Evolutionary conservation across 2,888 invertebrate genomes (phyloP).

Genomic region (Troides aeacus): DNA sequence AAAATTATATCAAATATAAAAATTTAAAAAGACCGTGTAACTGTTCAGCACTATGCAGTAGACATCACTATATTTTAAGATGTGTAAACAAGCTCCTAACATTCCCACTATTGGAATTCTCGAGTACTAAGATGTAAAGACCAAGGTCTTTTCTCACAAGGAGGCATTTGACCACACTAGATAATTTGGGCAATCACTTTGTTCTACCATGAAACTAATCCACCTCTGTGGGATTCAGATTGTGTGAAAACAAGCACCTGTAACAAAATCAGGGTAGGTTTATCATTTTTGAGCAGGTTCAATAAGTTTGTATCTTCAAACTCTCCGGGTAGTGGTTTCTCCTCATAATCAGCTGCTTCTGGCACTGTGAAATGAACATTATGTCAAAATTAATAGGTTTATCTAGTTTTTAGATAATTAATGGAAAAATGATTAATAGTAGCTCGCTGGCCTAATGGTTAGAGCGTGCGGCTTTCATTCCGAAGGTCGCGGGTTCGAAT

Average conservation of each 20-base stretch:
- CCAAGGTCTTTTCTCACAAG: no score
- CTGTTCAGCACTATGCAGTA: no score
- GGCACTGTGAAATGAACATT: slow-evolving; percentile 36
- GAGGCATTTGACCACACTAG: neutral
- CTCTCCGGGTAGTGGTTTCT: slow-evolving; percentile 44
- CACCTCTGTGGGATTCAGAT: neutral
- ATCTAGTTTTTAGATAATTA: no score
- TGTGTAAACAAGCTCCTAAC: no score
- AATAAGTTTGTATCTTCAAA: slow-evolving; percentile 61
- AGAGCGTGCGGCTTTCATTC: no score
- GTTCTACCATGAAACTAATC: neutral
- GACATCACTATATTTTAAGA: no score
- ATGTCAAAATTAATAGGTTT: neutral
- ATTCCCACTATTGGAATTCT: no score
- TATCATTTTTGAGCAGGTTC: slow-evolving; percentile 55
- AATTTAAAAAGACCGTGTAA: neutral
- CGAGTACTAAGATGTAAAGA: no score
- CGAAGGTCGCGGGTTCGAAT: no score
- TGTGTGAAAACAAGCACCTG: slow-evolving; percentile 48
- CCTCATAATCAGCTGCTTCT: slow-evolving; percentile 32
- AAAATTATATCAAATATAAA: neutral
- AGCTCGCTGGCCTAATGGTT: no score
- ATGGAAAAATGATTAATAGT: no score
- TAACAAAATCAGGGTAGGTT: slow-evolving; percentile 64
- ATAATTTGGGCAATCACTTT: neutral